Base-by-base conservation (phyloP, 2,797 vertebrate genomes). In the Sebastes diploproa region DNA sequence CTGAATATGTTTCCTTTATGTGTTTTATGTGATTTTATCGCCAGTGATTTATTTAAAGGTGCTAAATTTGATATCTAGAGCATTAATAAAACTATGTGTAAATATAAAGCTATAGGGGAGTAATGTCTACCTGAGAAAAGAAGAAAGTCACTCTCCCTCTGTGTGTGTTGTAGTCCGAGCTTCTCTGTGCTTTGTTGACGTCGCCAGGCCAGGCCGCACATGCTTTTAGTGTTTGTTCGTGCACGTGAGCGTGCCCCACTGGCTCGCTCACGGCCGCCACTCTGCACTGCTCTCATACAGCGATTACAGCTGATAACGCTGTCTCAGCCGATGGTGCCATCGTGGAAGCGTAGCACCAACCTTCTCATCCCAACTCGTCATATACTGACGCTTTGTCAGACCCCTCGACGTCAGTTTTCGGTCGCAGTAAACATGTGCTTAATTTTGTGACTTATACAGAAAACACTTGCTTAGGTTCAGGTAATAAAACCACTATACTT, bases 11-110 rank as follows among this genome's bases (percentile, higher is more conserved):
- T 67, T 72, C 18, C 75, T 30, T 75, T 63, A 62, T 81, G 52
- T 72, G 72, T 79, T 86, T 71, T 62, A 66, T 86, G 62, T 29
- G 18, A 8, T 14, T 76, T 70, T 78, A 42, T 72, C 72, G 23
- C 18, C 20, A 54, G 6, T 63, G 5, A 75, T 76, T 61, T 72
- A 50, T 27, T 65, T 65, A 10, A 52, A 52, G 20, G 20, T 52
- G 50, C 20, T 52, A 52, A 10, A 52, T 52, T n/a, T 6, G n/a
- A 23, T n/a, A 52, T 55, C 70, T n/a, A 52, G 4, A 52, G 50
- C 7, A 52, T 52, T n/a, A 52, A 52, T 52, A 52, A 52, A 52
- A n/a, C 9, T 52, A 0, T 10, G 36, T 38, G 36, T 38, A 13
- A 38, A 38, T 38, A 38, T 38, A 38, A 52, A 52, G 50, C 9